phyloP scores from a whole-genome alignment of 2,797 vertebrate genomes.

The Parotocinclus haroldoi region DNA sequence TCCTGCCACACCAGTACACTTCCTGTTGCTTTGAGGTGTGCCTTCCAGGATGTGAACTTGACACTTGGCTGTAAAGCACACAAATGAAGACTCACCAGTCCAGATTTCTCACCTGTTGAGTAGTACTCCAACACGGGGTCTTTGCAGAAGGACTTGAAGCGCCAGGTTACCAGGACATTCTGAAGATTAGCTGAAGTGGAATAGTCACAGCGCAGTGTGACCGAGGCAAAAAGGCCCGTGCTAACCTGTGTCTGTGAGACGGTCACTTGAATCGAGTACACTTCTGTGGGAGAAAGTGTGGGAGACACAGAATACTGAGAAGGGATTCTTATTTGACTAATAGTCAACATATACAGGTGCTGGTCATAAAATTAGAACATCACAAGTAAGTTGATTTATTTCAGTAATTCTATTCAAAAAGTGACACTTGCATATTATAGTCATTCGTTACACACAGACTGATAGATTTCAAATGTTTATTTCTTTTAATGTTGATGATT shows the following conservation, averaged over 20 bases:
- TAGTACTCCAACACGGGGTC: constrained; percentile 93
- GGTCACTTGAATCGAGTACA: constrained; percentile 58
- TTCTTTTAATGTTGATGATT: too few relatives aligned
- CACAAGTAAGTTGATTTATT: too few relatives aligned
- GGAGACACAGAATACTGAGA: not conserved
- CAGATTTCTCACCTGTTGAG: constrained; percentile 73
- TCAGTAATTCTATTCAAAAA: too few relatives aligned
- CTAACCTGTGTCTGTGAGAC: constrained; percentile 55
- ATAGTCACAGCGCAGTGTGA: constrained; percentile 85
- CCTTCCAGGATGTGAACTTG: not conserved
- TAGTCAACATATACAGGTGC: too few relatives aligned
- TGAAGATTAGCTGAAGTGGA: constrained; percentile 84
- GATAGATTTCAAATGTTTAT: not conserved
- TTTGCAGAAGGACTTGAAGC: constrained; percentile 91
- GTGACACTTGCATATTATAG: too few relatives aligned
- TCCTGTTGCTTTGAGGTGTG: not conserved
- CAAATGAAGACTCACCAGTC: not conserved
- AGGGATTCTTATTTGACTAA: too few relatives aligned
- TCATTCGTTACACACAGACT: too few relatives aligned
- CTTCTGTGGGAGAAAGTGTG: not conserved
- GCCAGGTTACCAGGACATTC: constrained; percentile 90
- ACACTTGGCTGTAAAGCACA: not conserved
- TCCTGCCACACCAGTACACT: not conserved
- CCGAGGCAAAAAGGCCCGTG: constrained; percentile 77
- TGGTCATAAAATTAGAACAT: too few relatives aligned